Base-by-base conservation (phyloP, 2,888 invertebrate species). In the Coecobrya sp. region DNA sequence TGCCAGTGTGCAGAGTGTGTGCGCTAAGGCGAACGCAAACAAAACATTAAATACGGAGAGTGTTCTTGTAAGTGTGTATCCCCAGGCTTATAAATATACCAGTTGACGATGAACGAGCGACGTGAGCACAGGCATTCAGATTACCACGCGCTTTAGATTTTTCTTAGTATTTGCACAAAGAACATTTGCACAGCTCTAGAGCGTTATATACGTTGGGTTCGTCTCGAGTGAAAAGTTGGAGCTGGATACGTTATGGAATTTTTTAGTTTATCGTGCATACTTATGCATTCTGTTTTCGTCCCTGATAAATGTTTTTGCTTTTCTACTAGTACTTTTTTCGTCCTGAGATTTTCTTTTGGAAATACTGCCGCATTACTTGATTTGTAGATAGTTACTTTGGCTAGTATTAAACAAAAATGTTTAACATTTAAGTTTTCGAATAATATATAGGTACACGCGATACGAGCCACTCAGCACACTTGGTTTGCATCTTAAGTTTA, bases 261-360 rank as follows among this genome's bases (percentile, higher is more conserved):
- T 86, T 76, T 79, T 25, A 76, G 55, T 87, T 87, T 87, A 87
- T 87, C 87, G 36, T 62, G 55, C 36, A 49, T 59, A 76, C 76
- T 87, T 87, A n/a, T 87, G 62, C 79, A 87, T 87, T 87, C 87
- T 62, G 73, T 36, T 27, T 55, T 87, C 87, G 87, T 87, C 62
- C 87, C 55, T 87, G 87, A 87, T 87, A 87, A 87, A 87, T 87
- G 87, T 87, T 87, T 87, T 87, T 55, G 52, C 68, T 86, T 86
- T 55, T 25, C 19, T 27, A 27, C n/a, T 8, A 22, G 86, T 52
- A 45, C 30, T 62, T 59, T 79, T 79, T 59, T 68, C 36, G 36
- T 27, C 22, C 82, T 19, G 82, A 30, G 52, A 19, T 82, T 59
- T 62, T 52, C 22, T 81, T 19, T 22, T 82, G 55, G 36, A 59